These are phyloP conservation scores for Ramphastos sulfuratus DNA, from an alignment of 2,113 vertebrate species.

Conservation along the genomic window DNA sequence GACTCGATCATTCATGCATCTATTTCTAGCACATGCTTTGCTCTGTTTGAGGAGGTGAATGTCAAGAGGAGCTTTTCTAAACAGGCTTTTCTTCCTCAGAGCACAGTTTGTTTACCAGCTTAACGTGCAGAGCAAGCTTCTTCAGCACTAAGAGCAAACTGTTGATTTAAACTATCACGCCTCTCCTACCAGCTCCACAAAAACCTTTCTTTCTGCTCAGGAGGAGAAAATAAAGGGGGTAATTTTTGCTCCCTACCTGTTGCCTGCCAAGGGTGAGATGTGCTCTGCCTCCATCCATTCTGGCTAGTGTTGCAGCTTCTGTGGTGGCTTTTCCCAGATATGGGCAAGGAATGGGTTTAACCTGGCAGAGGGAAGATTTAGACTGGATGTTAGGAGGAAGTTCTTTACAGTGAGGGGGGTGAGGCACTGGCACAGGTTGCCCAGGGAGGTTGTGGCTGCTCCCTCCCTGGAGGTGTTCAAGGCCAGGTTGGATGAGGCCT, in stretches of 20 bases:
- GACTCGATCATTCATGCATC: conserved; percentile 67
- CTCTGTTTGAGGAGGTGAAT: conserved; percentile 64
- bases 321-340: background rate
- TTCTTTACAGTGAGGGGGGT: too few species aligned
- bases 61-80: conserved; percentile 60
- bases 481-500: too few species aligned
- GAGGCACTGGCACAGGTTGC: too few species aligned
- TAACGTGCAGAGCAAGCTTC: conserved; percentile 14
- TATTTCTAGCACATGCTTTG: conserved; percentile 68
- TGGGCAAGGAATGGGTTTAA: background rate
- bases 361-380: too few species aligned
- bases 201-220: background rate
- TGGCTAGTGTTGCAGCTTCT: background rate
- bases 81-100: conserved; percentile 41
- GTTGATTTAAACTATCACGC: background rate
- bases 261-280: background rate
- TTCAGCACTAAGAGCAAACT: conserved; percentile 9
- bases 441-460: too few species aligned
- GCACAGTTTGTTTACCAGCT: conserved; percentile 41
- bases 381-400: too few species aligned
- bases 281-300: background rate
- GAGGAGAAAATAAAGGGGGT: background rate
- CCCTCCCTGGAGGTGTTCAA: too few species aligned
- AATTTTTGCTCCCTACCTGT: background rate
- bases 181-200: background rate